Evolutionary conservation across 2,797 vertebrate species (phyloP), one percentile per base, ranked within the genome.

Genomic region (Ciconia nigra): DNA sequence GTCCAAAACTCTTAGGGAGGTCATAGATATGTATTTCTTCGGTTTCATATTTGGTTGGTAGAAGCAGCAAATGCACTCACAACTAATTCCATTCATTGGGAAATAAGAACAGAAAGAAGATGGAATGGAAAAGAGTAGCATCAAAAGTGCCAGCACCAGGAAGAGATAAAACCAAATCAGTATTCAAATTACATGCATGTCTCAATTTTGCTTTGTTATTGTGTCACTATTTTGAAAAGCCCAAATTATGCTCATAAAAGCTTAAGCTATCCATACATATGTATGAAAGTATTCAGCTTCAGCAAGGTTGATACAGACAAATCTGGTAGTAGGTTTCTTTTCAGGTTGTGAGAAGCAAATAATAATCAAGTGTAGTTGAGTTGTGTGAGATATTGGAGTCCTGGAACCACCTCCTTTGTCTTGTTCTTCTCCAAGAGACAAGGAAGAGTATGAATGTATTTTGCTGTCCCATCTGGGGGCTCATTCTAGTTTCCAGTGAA

Each of bases 191-290:
- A 97, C 96, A 96, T 87, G 95, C 95, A 65, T 67, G 94, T 96
- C 98, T 98, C 98, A 93, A 97, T 98, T 98, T 98, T 98, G 97
- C 97, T 98, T 98, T 98, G 98, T 98, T 98, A 98, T 96, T 54
- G 44, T 98, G 98, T 98, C 98, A 97, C 96, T 98, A 96, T 98
- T 98, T 98, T 98, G 98, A 98, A 98, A 98, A 98, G 98, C 98
- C 98, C 97, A 97, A 98, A 98, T 98, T 98, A 98, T 97, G 95
- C 97, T 97, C 96, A 97, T 97, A 98, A 98, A 98, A 98, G 97
- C 96, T 97, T 98, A 97, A 97, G 47, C 76, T 98, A 97, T 96
- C 93, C 97, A 98, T 98, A 93, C 97, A 98, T 98, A 98, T 98
- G 98, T 96, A 98, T 98, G 98, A 98, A 98, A 97, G 87, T 93